Percentiles rank a stretch among this genome's conserved stretches.
phyloP scores from a whole-genome alignment of 2,113 vertebrate species.

The Sphaerodactylus townsendi region DNA sequence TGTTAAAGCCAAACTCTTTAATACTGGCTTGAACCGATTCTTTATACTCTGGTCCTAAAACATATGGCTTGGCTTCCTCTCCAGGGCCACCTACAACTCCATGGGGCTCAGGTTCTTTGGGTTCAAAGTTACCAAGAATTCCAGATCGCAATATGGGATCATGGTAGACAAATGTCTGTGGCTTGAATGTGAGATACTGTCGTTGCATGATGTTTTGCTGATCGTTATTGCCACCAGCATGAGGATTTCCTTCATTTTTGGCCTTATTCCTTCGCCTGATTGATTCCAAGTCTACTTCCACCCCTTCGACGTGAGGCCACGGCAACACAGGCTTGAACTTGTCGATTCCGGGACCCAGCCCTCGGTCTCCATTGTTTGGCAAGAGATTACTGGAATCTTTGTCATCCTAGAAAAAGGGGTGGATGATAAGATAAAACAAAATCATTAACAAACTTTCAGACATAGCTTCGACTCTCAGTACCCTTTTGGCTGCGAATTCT shows the following conservation, averaged over 20 bases:
- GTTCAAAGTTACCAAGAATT: slow-evolving; percentile 91
- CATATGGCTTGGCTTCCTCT: slow-evolving; percentile 89
- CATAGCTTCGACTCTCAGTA: background rate
- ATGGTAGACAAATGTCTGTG: slow-evolving; percentile 83
- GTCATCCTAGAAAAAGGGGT: slow-evolving; percentile 74
- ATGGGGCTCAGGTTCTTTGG: slow-evolving; percentile 87
- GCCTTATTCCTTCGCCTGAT: slow-evolving; percentile 88
- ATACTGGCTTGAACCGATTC: slow-evolving; percentile 89
- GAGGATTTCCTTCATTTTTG: slow-evolving; percentile 74
- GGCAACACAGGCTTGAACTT: slow-evolving; percentile 93
- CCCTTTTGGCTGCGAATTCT: background rate
- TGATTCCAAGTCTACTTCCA: slow-evolving; percentile 95
- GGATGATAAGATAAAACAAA: background rate
- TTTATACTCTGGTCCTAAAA: slow-evolving; percentile 93
- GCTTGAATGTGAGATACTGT: slow-evolving; percentile 93
- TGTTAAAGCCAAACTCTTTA: slow-evolving; percentile 99
- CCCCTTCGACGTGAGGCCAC: slow-evolving; percentile 97
- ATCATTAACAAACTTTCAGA: background rate
- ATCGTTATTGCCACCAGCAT: slow-evolving; percentile 72
- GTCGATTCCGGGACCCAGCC: slow-evolving; percentile 74
- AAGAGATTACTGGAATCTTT: slow-evolving; percentile 72
- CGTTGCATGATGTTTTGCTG: slow-evolving; percentile 89
- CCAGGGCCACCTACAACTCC: slow-evolving; percentile 89
- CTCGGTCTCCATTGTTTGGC: slow-evolving; percentile 77
- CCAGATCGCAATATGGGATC: slow-evolving; percentile 86